These are phyloP conservation scores for Spea hammondii DNA, from an alignment of 2,797 vertebrate species.

Conservation along the genomic window DNA sequence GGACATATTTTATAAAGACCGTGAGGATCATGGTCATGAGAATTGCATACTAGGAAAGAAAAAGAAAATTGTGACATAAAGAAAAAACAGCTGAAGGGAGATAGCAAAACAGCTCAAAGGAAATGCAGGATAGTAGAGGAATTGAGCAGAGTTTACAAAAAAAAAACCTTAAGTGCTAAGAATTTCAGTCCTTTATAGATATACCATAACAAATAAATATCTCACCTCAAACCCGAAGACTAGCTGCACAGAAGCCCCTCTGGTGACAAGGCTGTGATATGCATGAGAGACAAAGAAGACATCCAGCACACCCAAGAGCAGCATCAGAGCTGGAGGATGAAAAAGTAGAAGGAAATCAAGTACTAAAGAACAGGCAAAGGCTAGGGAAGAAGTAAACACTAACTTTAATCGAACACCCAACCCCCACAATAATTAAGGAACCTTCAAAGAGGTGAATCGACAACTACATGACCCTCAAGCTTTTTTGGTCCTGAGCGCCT, in stretches of 20 bases:
- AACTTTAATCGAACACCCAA: no score
- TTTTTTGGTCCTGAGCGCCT: no score
- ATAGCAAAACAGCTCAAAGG: neutral
- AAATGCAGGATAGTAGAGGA: no score
- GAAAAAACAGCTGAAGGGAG: neutral
- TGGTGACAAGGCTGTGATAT: slow-evolving; percentile 91
- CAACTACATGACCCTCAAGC: no score
- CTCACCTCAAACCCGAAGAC: slow-evolving; percentile 95
- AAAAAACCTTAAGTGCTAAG: no score
- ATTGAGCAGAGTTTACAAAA: no score
- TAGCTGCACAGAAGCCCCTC: slow-evolving; percentile 93
- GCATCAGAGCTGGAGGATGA: slow-evolving; percentile 79
- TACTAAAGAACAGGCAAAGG: no score
- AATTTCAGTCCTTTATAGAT: no score
- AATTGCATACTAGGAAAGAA: slow-evolving; percentile 82
- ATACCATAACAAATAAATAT: neutral
- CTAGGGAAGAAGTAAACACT: no score
- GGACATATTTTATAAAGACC: slow-evolving; percentile 89
- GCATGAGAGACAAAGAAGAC: slow-evolving; percentile 91
- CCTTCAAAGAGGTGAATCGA: no score
- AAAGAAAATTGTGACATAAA: neutral
- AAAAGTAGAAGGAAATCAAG: neutral
- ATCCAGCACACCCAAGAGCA: slow-evolving; percentile 82
- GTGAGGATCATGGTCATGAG: slow-evolving; percentile 94
- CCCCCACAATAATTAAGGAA: no score